Percentiles rank a stretch among this genome's conserved stretches.
These are phyloP conservation scores for Coregonus sp. DNA, from an alignment of 2,797 vertebrate genomes.

Conservation along the genomic window DNA sequence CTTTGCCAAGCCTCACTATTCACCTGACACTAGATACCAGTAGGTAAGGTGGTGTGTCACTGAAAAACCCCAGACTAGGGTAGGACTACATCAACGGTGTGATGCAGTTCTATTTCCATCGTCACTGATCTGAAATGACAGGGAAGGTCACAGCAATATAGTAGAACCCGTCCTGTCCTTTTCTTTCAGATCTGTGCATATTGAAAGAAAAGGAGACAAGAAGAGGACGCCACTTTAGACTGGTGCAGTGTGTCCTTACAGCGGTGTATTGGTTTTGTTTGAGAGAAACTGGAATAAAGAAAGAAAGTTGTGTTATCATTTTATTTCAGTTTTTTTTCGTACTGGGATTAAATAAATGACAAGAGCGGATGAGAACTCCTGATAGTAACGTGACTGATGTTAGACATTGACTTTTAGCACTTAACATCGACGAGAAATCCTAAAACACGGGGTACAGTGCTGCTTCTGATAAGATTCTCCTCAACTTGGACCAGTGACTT, in stretches of 20 bases:
- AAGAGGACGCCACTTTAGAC: neutral
- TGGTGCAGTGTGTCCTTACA: neutral
- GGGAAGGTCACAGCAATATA: neutral
- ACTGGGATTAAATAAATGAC: conserved; percentile 83
- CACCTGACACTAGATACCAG: neutral
- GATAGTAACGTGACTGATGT: conserved; percentile 74
- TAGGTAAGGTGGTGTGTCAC: neutral
- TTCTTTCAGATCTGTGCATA: neutral
- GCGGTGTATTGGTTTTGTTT: neutral
- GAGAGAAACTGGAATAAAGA: neutral
- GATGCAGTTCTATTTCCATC: neutral
- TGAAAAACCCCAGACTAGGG: neutral
- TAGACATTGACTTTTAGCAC: conserved; percentile 84
- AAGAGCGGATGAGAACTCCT: conserved; percentile 78
- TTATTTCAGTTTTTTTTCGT: conserved; percentile 82
- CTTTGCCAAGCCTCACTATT: too few relatives aligned
- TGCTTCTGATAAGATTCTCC: conserved; percentile 82
- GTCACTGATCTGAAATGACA: neutral
- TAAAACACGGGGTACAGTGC: conserved; percentile 84
- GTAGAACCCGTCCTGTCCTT: neutral
- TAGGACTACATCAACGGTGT: neutral
- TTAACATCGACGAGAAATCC: conserved; percentile 77
- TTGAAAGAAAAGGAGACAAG: neutral
- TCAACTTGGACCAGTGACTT: conserved; percentile 87
- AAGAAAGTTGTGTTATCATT: conserved; percentile 64